These are phyloP conservation scores for Adela reaumurella DNA, from an alignment of 2,888 invertebrate species.

Conservation along the genomic window DNA sequence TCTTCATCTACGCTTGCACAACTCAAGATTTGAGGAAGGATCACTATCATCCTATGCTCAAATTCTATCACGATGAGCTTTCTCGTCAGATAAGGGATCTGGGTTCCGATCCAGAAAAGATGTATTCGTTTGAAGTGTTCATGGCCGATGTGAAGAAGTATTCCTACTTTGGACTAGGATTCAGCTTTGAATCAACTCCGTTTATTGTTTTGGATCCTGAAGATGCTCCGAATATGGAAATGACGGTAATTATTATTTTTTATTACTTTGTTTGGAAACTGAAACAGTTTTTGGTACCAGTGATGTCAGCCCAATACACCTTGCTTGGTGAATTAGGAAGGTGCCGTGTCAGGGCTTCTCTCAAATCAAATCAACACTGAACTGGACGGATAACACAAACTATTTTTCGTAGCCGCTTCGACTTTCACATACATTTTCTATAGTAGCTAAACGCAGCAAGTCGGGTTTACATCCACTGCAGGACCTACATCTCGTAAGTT, in stretches of 20 bases:
- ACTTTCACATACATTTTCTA: too few species aligned
- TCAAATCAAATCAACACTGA: too few species aligned
- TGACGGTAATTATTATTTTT: constrained; percentile 30
- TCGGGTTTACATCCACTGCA: too few species aligned
- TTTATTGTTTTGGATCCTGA: constrained; percentile 54
- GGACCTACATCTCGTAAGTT: too few species aligned
- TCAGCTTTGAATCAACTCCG: constrained; percentile 58
- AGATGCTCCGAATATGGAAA: constrained; percentile 56
- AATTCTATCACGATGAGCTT: constrained; percentile 59
- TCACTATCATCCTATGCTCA: constrained; percentile 57
- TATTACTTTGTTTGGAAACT: too few species aligned
- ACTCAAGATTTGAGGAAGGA: constrained; percentile 50
- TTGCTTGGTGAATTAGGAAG: too few species aligned
- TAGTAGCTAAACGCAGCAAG: too few species aligned
- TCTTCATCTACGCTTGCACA: constrained; percentile 63
- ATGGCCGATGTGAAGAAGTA: constrained; percentile 53
- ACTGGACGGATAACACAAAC: too few species aligned
- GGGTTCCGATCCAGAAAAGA: constrained; percentile 55
- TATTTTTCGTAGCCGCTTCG: too few species aligned
- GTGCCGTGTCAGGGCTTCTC: too few species aligned
- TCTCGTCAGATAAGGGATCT: constrained; percentile 49
- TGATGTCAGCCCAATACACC: too few species aligned
- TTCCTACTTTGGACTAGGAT: constrained; percentile 54
- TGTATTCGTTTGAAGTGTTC: constrained; percentile 51
- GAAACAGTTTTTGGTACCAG: too few species aligned